Percentiles rank a stretch among this genome's conserved stretches.
Conservation (phyloP, 2,797 vertebrate species). For the Morus bassanus region DNA sequence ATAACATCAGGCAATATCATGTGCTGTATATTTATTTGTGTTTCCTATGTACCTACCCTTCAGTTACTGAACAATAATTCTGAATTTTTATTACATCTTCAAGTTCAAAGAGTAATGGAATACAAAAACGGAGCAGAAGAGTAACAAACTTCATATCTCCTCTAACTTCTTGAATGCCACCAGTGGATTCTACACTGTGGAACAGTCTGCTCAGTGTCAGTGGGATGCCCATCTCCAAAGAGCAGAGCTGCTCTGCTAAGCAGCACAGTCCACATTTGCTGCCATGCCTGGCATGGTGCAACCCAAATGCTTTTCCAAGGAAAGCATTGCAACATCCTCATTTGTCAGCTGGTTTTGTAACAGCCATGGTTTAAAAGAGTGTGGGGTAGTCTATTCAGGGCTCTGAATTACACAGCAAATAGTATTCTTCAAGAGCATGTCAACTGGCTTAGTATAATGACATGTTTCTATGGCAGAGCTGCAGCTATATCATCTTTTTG, state of each 20-base stretch:
- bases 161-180: not conserved
- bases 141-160: not conserved
- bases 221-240: not conserved
- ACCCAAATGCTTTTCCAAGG: not conserved
- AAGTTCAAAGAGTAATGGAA: not conserved
- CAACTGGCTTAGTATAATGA: not conserved
- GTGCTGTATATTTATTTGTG: not conserved
- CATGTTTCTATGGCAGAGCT: not conserved
- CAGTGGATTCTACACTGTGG: not conserved
- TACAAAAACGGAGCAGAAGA: not conserved
- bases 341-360: not conserved
- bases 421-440: not conserved
- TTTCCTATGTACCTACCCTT: not conserved
- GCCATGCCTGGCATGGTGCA: not conserved
- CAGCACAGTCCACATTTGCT: not conserved
- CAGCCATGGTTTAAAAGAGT: not conserved
- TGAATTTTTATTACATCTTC: not conserved
- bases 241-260: not conserved
- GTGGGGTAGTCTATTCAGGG: not conserved
- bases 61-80: not conserved
- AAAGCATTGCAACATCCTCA: not conserved
- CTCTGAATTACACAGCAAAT: conserved; percentile 17
- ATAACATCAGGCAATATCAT: not conserved
- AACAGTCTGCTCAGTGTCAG: not conserved
- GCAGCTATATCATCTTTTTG: not conserved